These are phyloP conservation scores for Kradibia gibbosae DNA, from an alignment of 1,140 invertebrate genomes.

Conservation along the genomic window DNA sequence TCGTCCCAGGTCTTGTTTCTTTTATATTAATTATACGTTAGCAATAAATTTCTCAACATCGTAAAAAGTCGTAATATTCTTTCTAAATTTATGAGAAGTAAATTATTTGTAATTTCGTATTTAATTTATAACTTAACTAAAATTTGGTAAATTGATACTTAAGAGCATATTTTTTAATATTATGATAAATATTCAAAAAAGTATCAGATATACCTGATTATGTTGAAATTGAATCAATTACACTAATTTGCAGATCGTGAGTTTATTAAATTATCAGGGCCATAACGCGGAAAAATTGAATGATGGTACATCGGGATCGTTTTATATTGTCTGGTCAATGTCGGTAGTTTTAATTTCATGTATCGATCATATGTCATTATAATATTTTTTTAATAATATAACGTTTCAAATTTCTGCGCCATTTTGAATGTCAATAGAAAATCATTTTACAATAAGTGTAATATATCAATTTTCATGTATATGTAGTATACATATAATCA, in stretches of 20 bases:
- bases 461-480: not conserved
- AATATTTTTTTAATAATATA: constrained; percentile 52
- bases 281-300: constrained; percentile 38
- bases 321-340: constrained; percentile 44
- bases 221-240: constrained; percentile 48
- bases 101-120: not conserved
- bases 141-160: constrained; percentile 43
- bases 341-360: constrained; percentile 51
- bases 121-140: constrained; percentile 45
- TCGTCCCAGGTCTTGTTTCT: too few species aligned
- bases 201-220: constrained; percentile 40
- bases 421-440: constrained; percentile 53
- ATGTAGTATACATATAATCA: not conserved
- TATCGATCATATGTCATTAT: constrained; percentile 50
- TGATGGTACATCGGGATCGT: constrained; percentile 39
- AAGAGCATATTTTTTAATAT: constrained; percentile 40
- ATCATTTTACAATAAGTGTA: not conserved
- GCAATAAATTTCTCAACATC: too few species aligned
- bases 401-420: constrained; percentile 36
- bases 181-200: constrained; percentile 52
- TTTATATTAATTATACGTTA: too few species aligned
- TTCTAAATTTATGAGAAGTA: not conserved
- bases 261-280: constrained; percentile 51
- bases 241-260: constrained; percentile 48
- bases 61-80: not conserved